Base-by-base conservation (phyloP, 1,140 invertebrate genomes). In the Maconellicoccus hirsutus region DNA sequence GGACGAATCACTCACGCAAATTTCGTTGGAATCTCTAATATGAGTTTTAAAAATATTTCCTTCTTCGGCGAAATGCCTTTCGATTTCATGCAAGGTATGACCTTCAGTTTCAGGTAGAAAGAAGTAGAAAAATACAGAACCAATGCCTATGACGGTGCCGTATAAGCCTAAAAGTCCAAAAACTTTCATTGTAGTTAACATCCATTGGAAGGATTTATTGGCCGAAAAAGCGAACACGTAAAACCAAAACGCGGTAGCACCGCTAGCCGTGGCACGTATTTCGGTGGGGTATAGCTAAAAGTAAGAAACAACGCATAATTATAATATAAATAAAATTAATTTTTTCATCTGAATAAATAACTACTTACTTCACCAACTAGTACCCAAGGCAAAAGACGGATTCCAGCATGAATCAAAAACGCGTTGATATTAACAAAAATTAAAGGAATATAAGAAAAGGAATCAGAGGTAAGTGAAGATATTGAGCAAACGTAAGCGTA, bases 61-160 rank as follows among this genome's bases (percentile, higher is more conserved):
- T 70, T 72, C 72, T 23, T 71, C 27, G 3, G 73, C 73, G 25
- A 74, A 74, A 71, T 74, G 73, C 29, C 70, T 61, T 70, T 74
- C 72, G 38, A 89, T 86, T 79, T 95, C 90, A 73, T 86, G 83
- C 2, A 94, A 79, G 0, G 86, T 86, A 76, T 88, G 87, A 0
- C 89, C 89, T 79, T 94, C 93, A 0, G 93, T 96, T 82, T 96
- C 91, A 0, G 90, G 91, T 59, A 88, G 78, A 71, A 82, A 80
- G 69, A 84, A 81, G 52, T 82, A 81, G 59, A 85, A 83, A 27
- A 82, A 80, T 10, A 82, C 71, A 4, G 79, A 77, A 29, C 84
- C 81, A 0, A 82, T 72, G 12, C 83, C 75, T 70, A 83, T 83
- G 75, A 82, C 83, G 10, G 81, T 77, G 0, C 83, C 86, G 76